phyloP scores from a whole-genome alignment of 2,113 vertebrate genomes.

The Cephalophus harveyi region DNA sequence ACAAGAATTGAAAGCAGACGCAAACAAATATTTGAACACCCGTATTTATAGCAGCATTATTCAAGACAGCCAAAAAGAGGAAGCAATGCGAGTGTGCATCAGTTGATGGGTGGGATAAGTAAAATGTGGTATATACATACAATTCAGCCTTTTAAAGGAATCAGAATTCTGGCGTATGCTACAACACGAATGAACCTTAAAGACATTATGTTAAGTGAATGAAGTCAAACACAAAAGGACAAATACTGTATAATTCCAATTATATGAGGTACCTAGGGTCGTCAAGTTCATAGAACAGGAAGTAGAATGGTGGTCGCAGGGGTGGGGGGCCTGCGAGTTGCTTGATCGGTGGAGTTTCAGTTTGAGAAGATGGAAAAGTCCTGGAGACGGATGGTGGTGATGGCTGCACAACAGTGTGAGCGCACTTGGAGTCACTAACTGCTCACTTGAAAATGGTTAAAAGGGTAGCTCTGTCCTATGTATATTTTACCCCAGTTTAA shows the following conservation, averaged over 20 bases:
- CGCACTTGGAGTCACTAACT: neutral
- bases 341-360: neutral
- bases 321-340: neutral
- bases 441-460: neutral
- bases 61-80: neutral
- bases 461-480: neutral
- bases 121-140: neutral
- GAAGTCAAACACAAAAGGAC: neutral
- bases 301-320: neutral
- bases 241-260: neutral
- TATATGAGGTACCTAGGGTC: too few species aligned
- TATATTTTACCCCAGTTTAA: neutral
- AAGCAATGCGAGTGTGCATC: neutral
- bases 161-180: neutral
- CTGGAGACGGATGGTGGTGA: neutral
- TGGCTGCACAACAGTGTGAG: neutral
- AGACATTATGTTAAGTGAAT: neutral
- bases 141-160: neutral
- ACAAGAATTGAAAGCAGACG: neutral
- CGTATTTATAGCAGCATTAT: neutral
- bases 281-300: neutral
- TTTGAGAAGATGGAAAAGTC: neutral
- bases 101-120: neutral
- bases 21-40: neutral
- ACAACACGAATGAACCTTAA: neutral